Evolutionary conservation across 1,140 invertebrate species (phyloP), one percentile per base, ranked within the genome.

Genomic region (Hylaeus volcanicus): DNA sequence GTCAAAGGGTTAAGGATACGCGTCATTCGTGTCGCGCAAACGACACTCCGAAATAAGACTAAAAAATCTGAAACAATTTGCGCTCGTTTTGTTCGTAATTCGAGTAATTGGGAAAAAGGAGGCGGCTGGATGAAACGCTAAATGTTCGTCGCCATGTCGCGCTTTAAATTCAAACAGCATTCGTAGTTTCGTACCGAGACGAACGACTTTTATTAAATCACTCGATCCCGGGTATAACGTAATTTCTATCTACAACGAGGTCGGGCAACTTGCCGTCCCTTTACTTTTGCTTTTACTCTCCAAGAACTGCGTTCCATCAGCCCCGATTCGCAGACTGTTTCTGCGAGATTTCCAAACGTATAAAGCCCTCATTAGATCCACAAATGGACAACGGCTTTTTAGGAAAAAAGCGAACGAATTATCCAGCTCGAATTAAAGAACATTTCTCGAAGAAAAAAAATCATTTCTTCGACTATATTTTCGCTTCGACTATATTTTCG

Each of bases 191-290:
- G 53, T 60, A n/a, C 12, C 45, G n/a, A 26, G 70, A n/a, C 53
- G 81, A 63, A 73, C 70, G 69, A 39, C 55, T 79, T 69, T 78
- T 73, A 79, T 83, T 74, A 63, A 79, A 83, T 79, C 76, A 83
- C 55, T 81, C 55, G 51, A 74, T 76, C 9, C 39, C n/a, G 39
- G 65, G 58, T 69, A 75, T 76, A 81, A 81, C n/a, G 73, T 76
- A 56, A 37, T 81, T 81, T 81, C 73, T 69, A 76, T 45, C 56
- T 63, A 63, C 43, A 80, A 74, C 71, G 37, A 70, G 73, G 79
- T 81, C 53, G 64, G 11, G 4, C 64, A n/a, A 66, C 48, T 64
- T 55, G 45, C 2, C 51, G 43, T 60, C 15, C 48, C 41, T 53
- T 79, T 65, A 53, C 69, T n/a, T 3, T 61, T n/a, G 48, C 61